phyloP scores from a whole-genome alignment of 2,888 invertebrate genomes.

The Melolontha melolontha region DNA sequence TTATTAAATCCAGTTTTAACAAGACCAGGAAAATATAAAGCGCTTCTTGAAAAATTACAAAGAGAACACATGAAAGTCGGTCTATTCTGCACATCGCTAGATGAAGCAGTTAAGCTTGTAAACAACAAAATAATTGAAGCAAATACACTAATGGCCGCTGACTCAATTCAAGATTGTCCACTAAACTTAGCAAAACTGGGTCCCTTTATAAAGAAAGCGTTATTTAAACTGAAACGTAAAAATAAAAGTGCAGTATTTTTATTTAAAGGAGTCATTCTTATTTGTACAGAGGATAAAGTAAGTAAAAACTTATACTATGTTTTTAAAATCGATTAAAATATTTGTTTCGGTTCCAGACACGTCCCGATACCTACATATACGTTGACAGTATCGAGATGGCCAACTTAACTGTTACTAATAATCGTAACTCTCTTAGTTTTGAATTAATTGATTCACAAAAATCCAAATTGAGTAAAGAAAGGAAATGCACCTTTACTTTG shows the following conservation, averaged over 20 bases:
- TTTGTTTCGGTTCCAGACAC: conserved; percentile 49
- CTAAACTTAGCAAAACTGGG: conserved; percentile 59
- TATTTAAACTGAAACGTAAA: conserved; percentile 56
- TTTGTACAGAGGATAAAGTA: conserved; percentile 49
- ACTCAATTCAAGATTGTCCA: conserved; percentile 59
- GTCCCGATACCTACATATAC: conserved; percentile 56
- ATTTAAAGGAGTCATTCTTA: conserved; percentile 59
- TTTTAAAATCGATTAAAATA: not conserved
- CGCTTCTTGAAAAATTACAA: conserved; percentile 49
- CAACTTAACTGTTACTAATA: conserved; percentile 7
- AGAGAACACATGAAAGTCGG: not conserved
- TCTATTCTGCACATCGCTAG: not conserved
- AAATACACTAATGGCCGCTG: conserved; percentile 60
- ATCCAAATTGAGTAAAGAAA: not conserved
- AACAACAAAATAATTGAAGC: conserved; percentile 57
- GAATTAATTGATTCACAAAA: conserved; percentile 2
- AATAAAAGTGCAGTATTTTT: conserved; percentile 58
- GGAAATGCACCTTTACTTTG: no score
- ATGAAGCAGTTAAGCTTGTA: not conserved
- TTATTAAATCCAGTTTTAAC: conserved; percentile 59
- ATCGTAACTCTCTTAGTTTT: not conserved
- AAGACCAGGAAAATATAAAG: conserved; percentile 58
- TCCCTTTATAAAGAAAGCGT: conserved; percentile 57
- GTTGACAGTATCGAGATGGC: conserved; percentile 56
- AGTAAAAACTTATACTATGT: not conserved